Percentiles rank a stretch among this genome's conserved stretches.
Conservation (phyloP, 2,113 vertebrate genomes). For the Osmerus eperlanus region DNA sequence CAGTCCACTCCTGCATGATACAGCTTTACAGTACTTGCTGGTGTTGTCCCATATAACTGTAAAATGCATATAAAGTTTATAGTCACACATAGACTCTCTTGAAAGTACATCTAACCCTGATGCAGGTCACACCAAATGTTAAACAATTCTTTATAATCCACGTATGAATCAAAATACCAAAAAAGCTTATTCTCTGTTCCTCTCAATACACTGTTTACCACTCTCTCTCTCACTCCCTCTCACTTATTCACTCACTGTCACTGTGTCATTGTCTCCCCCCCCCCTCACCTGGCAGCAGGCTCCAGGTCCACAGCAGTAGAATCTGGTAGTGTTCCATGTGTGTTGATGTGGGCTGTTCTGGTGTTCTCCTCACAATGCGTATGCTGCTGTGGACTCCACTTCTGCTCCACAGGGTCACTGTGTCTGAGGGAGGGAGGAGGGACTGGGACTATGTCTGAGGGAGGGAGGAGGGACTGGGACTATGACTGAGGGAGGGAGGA, state of each 20-base stretch:
- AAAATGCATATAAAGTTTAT: too few relatives aligned
- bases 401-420: not conserved
- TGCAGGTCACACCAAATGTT: too few relatives aligned
- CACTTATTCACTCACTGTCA: not conserved
- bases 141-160: too few relatives aligned
- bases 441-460: not conserved
- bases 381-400: constrained; percentile 13
- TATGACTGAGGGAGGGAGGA: not conserved
- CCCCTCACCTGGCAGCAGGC: constrained; percentile 58
- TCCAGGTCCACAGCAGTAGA: constrained; percentile 55
- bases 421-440: constrained; percentile 2
- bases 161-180: too few relatives aligned
- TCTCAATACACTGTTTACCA: too few relatives aligned
- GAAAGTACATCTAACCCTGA: too few relatives aligned
- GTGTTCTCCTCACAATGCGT: constrained; percentile 13
- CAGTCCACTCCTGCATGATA: too few relatives aligned
- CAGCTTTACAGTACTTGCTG: too few relatives aligned
- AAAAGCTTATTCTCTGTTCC: too few relatives aligned
- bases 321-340: constrained; percentile 50
- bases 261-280: not conserved
- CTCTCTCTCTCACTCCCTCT: not conserved
- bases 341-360: constrained; percentile 19
- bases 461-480: not conserved
- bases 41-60: too few relatives aligned
- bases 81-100: too few relatives aligned